Base-by-base conservation (phyloP, 1,140 invertebrate genomes). In the Trichonephila clavata region DNA sequence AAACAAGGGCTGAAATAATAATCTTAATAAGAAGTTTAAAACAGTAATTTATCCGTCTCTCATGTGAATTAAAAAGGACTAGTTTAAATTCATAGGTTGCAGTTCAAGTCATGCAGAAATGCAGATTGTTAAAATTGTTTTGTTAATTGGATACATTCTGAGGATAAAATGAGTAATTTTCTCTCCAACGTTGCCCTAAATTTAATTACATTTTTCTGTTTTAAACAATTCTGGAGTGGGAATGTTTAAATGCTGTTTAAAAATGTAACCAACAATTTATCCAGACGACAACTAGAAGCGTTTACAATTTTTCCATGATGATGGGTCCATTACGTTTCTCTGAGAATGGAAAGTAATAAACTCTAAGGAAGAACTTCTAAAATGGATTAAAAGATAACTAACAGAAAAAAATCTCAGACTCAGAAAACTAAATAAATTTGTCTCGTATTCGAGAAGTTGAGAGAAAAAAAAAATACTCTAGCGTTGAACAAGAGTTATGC, bases 371-470 rank as follows among this genome's bases (percentile, higher is more conserved):
- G 24, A 50, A 50, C 50, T 32, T 77, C 71, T 77, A 32, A 77
- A 77, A 77, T 77, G 24, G 32, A 77, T 32, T 77, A 77, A 77
- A 32, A 39, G 71, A 32, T 32, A 77, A 77, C 24, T 39, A 77
- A 39, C 27, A 77, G 71, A 32, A 77, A 27, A 77, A 32, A 3
- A 18, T 32, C 24, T 68, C 24, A 24, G 65, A 68, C 7, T 3
- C 7, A 24, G 50, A 50, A 32, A 77, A 77, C 71, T 18, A 32
- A 77, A 77, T 77, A 77, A 7, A 77, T 39, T 77, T 77, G 27
- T 39, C 27, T 39, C 27, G 27, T 13, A 24, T 68, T 68, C 14
- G 14, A 24, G 5, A 8, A 27, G 21, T 10, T 13, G n/a, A 68
- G 24, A 27, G 24, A 65, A n/a, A 24, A 68, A 68, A n/a, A n/a